Evolutionary conservation across 1,140 invertebrate species (phyloP).

Genomic region (Anoplophora glabripennis): DNA sequence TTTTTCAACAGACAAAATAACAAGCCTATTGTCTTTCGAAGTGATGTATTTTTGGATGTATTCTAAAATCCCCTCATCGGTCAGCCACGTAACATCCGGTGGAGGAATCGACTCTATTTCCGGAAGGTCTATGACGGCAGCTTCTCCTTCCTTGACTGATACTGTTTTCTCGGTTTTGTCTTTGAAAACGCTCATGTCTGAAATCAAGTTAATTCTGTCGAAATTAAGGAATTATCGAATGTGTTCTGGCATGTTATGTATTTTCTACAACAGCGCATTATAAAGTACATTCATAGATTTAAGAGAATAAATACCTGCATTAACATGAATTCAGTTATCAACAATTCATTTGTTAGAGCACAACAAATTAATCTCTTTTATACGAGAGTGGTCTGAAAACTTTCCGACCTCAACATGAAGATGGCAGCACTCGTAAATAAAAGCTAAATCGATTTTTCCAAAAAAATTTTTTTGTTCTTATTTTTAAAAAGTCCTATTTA

Average conservation of each 20-base stretch:
- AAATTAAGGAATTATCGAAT: neutral
- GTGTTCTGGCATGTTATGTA: neutral
- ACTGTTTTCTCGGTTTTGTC: slow-evolving; percentile 65
- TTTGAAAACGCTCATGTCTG: slow-evolving; percentile 83
- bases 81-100: slow-evolving; percentile 82
- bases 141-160: slow-evolving; percentile 70
- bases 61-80: slow-evolving; percentile 63
- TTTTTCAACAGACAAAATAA: slow-evolving; percentile 74
- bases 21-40: slow-evolving; percentile 70
- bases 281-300: too few relatives aligned
- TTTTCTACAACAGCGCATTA: too few relatives aligned
- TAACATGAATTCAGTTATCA: too few relatives aligned
- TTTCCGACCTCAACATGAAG: too few relatives aligned
- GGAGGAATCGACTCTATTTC: slow-evolving; percentile 76
- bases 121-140: slow-evolving; percentile 78
- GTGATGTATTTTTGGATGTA: slow-evolving; percentile 80
- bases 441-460: too few relatives aligned
- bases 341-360: too few relatives aligned
- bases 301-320: too few relatives aligned
- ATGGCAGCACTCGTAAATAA: too few relatives aligned
- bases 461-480: too few relatives aligned
- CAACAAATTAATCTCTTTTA: too few relatives aligned
- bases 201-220: slow-evolving; percentile 21
- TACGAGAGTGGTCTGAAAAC: too few relatives aligned
- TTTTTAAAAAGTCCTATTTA: too few relatives aligned